These are phyloP conservation scores for Xiphydria camelus DNA, from an alignment of 2,888 invertebrate genomes.

Conservation along the genomic window DNA sequence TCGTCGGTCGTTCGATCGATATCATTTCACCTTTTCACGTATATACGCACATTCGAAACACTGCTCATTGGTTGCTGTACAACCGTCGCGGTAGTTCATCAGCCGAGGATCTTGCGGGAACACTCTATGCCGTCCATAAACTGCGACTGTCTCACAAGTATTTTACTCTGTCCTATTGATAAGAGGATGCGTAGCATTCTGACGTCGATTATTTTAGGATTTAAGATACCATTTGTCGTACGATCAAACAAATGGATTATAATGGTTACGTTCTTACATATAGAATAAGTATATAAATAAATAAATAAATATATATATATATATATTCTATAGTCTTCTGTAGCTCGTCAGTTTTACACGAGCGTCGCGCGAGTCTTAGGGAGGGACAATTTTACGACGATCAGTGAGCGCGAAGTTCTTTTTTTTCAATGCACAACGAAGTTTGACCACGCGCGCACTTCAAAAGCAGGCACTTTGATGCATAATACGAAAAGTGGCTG, in stretches of 20 bases:
- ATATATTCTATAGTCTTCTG: background rate
- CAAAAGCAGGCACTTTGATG: too few relatives aligned
- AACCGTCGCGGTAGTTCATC: constrained; percentile 31
- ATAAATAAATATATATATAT: background rate
- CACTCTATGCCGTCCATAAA: constrained; percentile 54
- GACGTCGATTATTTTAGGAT: constrained; percentile 9
- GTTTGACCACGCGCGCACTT: too few relatives aligned
- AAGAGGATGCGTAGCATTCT: constrained; percentile 12
- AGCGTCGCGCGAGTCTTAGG: background rate
- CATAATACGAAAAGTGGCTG: too few relatives aligned
- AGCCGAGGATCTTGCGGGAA: constrained; percentile 56
- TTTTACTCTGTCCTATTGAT: background rate
- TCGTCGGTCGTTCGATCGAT: too few relatives aligned
- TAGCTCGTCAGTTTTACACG: background rate
- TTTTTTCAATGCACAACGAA: too few relatives aligned
- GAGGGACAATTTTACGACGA: too few relatives aligned
- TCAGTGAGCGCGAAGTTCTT: too few relatives aligned
- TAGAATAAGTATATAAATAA: background rate
- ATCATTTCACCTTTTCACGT: too few relatives aligned
- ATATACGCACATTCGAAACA: background rate
- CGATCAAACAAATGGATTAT: too few relatives aligned
- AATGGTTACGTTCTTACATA: too few relatives aligned
- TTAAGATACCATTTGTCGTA: too few relatives aligned
- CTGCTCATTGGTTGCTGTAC: constrained; percentile 21
- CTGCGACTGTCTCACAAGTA: constrained; percentile 33